A percentile compares a stretch with the other conserved stretches of the same genome.
These are phyloP conservation scores for Tetragonula clypearis DNA, from an alignment of 1,140 invertebrate species.

Conservation along the genomic window DNA sequence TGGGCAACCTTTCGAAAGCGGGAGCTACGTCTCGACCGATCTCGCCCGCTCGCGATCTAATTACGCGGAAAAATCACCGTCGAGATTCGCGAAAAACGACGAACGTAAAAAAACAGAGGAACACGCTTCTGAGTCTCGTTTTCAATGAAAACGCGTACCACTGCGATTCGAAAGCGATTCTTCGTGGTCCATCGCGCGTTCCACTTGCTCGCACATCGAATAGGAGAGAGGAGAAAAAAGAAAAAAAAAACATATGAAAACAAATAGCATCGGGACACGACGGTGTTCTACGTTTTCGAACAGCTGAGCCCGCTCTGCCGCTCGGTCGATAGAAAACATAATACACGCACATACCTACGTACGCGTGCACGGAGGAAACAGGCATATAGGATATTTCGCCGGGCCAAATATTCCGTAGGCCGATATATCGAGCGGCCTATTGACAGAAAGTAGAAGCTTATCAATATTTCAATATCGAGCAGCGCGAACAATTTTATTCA, in stretches of 20 bases:
- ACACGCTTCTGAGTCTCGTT: too few relatives aligned
- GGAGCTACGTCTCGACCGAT: background rate
- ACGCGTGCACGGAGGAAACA: background rate
- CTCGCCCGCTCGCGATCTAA: constrained; percentile 20
- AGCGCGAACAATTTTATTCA: constrained; percentile 52
- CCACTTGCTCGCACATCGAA: background rate
- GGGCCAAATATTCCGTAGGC: background rate
- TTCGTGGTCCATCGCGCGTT: background rate
- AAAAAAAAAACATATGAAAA: background rate
- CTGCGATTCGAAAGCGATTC: background rate
- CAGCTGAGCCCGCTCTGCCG: background rate
- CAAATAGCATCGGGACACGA: background rate
- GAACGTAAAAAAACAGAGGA: too few relatives aligned
- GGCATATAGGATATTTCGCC: background rate
- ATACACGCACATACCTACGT: background rate
- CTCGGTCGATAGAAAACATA: background rate
- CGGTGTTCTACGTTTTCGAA: background rate
- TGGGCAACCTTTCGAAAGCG: background rate
- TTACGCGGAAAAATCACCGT: constrained; percentile 2
- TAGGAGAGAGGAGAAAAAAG: too few relatives aligned
- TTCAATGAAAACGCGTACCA: constrained; percentile 14
- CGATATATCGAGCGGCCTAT: constrained; percentile 39
- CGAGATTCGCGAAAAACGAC: background rate
- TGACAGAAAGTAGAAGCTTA: constrained; percentile 48
- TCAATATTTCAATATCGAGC: constrained; percentile 54